These are phyloP conservation scores for Beris chalybata DNA, from an alignment of 2,888 invertebrate species.

Conservation along the genomic window DNA sequence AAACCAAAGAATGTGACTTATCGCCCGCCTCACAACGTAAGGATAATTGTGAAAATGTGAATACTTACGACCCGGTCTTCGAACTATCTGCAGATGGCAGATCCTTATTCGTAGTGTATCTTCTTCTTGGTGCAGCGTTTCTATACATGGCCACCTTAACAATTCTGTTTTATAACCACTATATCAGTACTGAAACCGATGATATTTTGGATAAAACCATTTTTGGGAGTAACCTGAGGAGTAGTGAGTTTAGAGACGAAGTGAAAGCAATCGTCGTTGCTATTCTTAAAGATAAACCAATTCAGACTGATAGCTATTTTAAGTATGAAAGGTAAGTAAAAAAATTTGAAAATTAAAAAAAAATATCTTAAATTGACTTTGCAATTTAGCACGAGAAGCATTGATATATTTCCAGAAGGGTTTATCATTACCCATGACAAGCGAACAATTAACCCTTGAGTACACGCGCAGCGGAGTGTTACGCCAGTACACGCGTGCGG, in stretches of 20 bases:
- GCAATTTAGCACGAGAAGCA: too few relatives aligned
- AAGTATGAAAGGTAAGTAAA: slow-evolving; percentile 36
- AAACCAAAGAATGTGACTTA: neutral
- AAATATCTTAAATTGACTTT: too few relatives aligned
- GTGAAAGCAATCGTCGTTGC: slow-evolving; percentile 33
- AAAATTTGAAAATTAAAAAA: too few relatives aligned
- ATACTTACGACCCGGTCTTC: neutral
- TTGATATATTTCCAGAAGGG: too few relatives aligned
- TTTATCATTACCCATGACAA: too few relatives aligned
- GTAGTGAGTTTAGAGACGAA: slow-evolving; percentile 28
- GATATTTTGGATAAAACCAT: slow-evolving; percentile 12
- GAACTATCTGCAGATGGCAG: neutral
- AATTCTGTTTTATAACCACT: slow-evolving; percentile 48
- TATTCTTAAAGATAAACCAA: slow-evolving; percentile 32
- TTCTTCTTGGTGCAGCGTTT: slow-evolving; percentile 48
- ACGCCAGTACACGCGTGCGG: too few relatives aligned
- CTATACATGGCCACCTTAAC: slow-evolving; percentile 48
- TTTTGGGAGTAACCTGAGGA: slow-evolving; percentile 35
- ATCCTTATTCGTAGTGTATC: slow-evolving; percentile 42
- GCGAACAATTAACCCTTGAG: too few relatives aligned
- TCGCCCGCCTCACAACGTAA: neutral
- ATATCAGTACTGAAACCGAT: slow-evolving; percentile 7
- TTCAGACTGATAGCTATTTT: slow-evolving; percentile 37
- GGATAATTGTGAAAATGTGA: slow-evolving; percentile 19
- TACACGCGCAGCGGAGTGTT: too few relatives aligned